A percentile compares a stretch with the other conserved stretches of the same genome.
These are phyloP conservation scores for Platichthys flesus DNA, from an alignment of 2,113 vertebrate species.

Conservation along the genomic window DNA sequence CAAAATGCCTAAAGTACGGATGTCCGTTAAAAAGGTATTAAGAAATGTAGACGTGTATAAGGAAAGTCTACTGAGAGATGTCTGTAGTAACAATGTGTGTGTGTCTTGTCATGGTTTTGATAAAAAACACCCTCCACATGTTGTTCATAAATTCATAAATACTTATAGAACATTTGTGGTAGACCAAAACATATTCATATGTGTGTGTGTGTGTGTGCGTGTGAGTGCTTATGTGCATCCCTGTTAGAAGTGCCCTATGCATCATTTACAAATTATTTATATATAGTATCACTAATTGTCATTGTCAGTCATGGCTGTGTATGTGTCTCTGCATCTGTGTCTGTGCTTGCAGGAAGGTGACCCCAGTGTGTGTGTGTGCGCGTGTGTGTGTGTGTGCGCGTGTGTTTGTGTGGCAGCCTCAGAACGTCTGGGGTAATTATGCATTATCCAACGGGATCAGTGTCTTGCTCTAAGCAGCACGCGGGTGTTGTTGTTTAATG, in stretches of 20 bases:
- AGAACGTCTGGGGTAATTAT: slow-evolving; percentile 69
- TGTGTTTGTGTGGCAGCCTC: slow-evolving; percentile 32
- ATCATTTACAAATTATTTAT: slow-evolving; percentile 7
- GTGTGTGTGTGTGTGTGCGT: not conserved
- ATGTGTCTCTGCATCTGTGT: not conserved
- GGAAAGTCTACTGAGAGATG: no score
- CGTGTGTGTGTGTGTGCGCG: not conserved
- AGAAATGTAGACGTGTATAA: not conserved
- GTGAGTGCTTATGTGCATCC: not conserved
- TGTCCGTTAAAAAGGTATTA: no score
- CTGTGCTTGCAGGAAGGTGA: not conserved
- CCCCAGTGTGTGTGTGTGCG: not conserved
- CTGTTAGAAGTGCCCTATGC: not conserved
- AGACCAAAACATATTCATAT: not conserved
- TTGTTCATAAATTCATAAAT: not conserved
- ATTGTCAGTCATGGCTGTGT: not conserved
- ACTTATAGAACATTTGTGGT: not conserved
- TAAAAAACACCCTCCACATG: not conserved
- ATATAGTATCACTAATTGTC: slow-evolving; percentile 9
- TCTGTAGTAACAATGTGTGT: not conserved
- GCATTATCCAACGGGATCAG: slow-evolving; percentile 68
- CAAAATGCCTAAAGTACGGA: no score
- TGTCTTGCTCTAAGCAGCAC: slow-evolving; percentile 69
- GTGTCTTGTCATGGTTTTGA: not conserved
- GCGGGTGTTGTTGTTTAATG: slow-evolving; percentile 81